Conservation (phyloP, 2,113 vertebrate genomes). For the Chaetorhynchus papuensis region DNA sequence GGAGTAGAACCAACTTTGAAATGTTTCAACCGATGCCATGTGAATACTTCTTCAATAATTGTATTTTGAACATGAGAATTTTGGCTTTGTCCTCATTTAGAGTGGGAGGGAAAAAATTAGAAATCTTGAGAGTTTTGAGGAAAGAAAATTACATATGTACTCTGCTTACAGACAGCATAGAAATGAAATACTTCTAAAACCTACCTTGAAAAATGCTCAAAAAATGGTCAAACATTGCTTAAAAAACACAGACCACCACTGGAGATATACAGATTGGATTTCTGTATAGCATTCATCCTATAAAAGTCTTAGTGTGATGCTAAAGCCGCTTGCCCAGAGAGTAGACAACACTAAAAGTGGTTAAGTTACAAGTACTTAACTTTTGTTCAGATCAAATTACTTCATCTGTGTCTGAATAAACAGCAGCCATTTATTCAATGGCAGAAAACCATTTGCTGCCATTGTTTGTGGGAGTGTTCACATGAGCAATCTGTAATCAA, state of each 20-base stretch:
- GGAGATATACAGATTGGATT: neutral
- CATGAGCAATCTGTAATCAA: neutral
- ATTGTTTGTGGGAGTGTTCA: neutral
- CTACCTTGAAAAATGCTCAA: neutral
- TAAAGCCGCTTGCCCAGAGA: neutral
- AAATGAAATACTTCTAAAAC: neutral
- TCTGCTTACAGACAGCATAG: neutral
- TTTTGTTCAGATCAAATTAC: neutral
- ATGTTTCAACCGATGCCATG: neutral
- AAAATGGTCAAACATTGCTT: neutral
- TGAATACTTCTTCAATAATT: conserved; percentile 4
- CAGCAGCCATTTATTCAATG: neutral
- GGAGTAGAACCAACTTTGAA: neutral
- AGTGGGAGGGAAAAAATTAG: neutral
- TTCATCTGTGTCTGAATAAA: neutral
- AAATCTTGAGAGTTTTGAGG: neutral
- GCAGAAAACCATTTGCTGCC: neutral
- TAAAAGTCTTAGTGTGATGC: neutral
- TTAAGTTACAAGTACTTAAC: neutral
- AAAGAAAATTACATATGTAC: neutral
- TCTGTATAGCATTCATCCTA: neutral
- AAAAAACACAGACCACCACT: neutral
- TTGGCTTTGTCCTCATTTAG: neutral
- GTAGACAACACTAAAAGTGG: neutral
- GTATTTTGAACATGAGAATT: neutral